A percentile compares a stretch with the other conserved stretches of the same genome.
These are phyloP conservation scores for Chionoecetes opilio DNA, from an alignment of 1,140 invertebrate species.

Conservation along the genomic window DNA sequence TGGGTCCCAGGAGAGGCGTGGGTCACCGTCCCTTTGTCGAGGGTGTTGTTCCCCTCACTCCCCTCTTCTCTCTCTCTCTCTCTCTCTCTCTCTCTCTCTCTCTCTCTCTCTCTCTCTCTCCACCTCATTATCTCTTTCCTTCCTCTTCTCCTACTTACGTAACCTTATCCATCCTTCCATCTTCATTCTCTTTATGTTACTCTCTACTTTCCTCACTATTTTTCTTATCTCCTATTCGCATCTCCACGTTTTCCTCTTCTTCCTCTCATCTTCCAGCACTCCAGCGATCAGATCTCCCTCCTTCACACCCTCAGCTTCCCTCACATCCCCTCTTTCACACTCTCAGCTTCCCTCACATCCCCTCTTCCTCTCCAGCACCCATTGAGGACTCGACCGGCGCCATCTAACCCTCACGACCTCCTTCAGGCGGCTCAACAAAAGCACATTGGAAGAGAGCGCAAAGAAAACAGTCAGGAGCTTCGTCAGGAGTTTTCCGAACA, in stretches of 20 bases:
- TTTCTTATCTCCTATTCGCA: neutral
- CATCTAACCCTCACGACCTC: neutral
- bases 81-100: neutral
- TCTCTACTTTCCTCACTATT: neutral
- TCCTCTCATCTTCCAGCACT: neutral
- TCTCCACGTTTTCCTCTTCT: neutral
- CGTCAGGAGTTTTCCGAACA: neutral
- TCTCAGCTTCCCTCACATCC: too few species aligned
- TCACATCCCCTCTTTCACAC: neutral
- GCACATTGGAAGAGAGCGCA: neutral
- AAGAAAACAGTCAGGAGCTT: neutral
- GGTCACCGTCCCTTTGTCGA: constrained; percentile 45
- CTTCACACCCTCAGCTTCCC: neutral
- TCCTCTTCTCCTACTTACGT: neutral
- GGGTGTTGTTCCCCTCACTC: constrained; percentile 28
- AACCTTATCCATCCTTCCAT: neutral
- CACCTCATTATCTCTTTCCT: neutral
- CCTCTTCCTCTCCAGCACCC: neutral
- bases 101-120: neutral
- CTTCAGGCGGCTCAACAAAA: neutral
- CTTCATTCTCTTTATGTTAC: neutral
- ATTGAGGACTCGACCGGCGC: neutral
- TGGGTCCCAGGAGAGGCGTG: constrained; percentile 24
- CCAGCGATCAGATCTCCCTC: neutral
- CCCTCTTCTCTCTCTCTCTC: neutral